A percentile compares a stretch with the other conserved stretches of the same genome.
Evolutionary conservation across 2,888 invertebrate species (phyloP).

Genomic region (Antheraea yamamai): DNA sequence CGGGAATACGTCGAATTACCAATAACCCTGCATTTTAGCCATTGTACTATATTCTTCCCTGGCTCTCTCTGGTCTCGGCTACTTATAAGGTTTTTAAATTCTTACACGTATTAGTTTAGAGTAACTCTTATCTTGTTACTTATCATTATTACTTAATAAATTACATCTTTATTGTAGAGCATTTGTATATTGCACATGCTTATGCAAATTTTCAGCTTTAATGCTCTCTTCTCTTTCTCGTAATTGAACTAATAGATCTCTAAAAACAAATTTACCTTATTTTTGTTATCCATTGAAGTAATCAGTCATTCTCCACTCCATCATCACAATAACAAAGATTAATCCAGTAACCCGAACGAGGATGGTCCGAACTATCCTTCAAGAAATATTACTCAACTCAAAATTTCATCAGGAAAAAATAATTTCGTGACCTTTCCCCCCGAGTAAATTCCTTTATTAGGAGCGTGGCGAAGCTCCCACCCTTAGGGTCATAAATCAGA

Average conservation of each 20-base stretch:
- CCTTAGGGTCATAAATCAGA: slow-evolving; percentile 70
- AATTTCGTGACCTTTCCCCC: slow-evolving; percentile 60
- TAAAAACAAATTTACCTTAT: not conserved
- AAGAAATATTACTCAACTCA: slow-evolving; percentile 41
- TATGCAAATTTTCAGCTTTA: too few species aligned
- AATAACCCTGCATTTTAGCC: too few species aligned
- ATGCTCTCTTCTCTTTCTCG: too few species aligned
- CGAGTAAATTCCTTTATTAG: slow-evolving; percentile 68
- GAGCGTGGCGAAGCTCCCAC: slow-evolving; percentile 54
- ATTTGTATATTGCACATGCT: too few species aligned
- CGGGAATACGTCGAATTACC: too few species aligned
- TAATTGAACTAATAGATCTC: not conserved
- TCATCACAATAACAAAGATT: slow-evolving; percentile 14
- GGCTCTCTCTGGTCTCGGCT: too few species aligned
- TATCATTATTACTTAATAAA: too few species aligned
- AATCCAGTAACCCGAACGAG: not conserved
- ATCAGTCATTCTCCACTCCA: not conserved
- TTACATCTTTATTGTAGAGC: too few species aligned
- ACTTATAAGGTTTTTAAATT: too few species aligned
- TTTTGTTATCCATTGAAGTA: not conserved
- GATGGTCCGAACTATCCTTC: slow-evolving; percentile 28
- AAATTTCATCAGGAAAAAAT: slow-evolving; percentile 49
- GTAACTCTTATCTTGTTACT: too few species aligned
- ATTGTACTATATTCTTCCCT: too few species aligned
- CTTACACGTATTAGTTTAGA: too few species aligned